These are phyloP conservation scores for Lamellibrachia luymesi DNA, from an alignment of 1,140 invertebrate species.

Conservation along the genomic window DNA sequence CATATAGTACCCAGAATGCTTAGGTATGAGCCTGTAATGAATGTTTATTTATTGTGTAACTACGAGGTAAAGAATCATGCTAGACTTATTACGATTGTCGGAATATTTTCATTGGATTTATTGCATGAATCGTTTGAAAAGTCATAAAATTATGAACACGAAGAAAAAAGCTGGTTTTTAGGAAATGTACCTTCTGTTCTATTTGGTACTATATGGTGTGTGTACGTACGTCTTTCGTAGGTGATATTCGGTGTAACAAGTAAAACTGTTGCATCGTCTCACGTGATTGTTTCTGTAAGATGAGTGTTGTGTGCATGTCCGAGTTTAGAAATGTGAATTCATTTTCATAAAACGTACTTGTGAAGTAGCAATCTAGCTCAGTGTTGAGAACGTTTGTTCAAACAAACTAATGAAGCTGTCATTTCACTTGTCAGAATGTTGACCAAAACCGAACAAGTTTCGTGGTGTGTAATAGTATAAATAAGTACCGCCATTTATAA, in stretches of 20 bases:
- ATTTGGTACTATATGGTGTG: not conserved
- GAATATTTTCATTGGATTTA: not conserved
- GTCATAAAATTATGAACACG: not conserved
- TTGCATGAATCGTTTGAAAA: not conserved
- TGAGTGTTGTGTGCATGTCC: not conserved
- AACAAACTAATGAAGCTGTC: not conserved
- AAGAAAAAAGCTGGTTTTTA: not conserved
- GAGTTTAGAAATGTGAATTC: not conserved
- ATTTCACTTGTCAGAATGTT: not conserved
- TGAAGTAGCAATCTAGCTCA: not conserved
- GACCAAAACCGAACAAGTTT: not conserved
- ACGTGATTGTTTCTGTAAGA: not conserved
- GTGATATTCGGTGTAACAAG: not conserved
- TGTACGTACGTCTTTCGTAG: slow-evolving; percentile 9
- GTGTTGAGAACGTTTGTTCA: not conserved
- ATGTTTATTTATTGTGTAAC: not conserved
- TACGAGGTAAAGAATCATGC: not conserved
- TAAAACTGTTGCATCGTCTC: not conserved
- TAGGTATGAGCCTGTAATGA: not conserved
- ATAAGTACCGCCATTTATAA: not conserved
- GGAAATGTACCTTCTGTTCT: not conserved
- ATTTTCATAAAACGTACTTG: not conserved
- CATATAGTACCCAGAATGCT: not conserved
- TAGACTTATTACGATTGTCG: not conserved
- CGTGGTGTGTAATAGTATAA: not conserved